These are phyloP conservation scores for Pseudorhiza aurosa DNA, from an alignment of 30 jellyfish, hydroid and myxozoan species.

Conservation along the genomic window DNA sequence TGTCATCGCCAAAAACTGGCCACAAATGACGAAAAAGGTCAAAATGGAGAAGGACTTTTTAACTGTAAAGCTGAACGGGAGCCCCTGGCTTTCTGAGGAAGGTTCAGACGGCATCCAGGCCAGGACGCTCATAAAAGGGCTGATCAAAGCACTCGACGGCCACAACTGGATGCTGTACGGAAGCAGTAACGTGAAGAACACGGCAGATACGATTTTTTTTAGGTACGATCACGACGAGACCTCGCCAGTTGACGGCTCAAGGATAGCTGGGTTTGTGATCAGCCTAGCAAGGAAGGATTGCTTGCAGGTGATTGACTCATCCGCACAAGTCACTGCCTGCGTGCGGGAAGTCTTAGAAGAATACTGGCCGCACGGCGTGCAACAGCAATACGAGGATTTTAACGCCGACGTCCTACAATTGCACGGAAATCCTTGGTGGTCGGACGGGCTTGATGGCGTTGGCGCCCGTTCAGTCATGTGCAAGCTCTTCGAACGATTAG, in stretches of 20 bases:
- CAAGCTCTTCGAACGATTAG: slow-evolving; percentile 47
- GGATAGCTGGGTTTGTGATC: slow-evolving; percentile 40
- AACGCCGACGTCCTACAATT: slow-evolving; percentile 68
- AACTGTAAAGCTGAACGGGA: slow-evolving; percentile 58
- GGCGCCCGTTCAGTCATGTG: slow-evolving; percentile 49
- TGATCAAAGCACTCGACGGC: slow-evolving; percentile 30
- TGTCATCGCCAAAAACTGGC: slow-evolving; percentile 38
- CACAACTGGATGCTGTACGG: slow-evolving; percentile 59
- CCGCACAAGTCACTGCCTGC: slow-evolving; percentile 15
- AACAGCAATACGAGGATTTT: slow-evolving; percentile 45
- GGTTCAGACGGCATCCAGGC: slow-evolving; percentile 42
- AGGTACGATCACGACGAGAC: slow-evolving; percentile 46
- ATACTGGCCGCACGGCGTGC: slow-evolving; percentile 73
- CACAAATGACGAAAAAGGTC: slow-evolving; percentile 5
- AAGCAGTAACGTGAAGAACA: slow-evolving; percentile 19
- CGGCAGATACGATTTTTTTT: slow-evolving; percentile 54
- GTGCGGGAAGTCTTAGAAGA: slow-evolving; percentile 26
- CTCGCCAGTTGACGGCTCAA: slow-evolving; percentile 39
- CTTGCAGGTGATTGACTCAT: slow-evolving; percentile 57
- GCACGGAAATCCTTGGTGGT: slow-evolving; percentile 86
- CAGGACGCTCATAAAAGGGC: slow-evolving; percentile 34
- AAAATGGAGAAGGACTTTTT: slow-evolving; percentile 6
- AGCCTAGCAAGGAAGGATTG: slow-evolving; percentile 63
- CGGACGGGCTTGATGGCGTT: slow-evolving; percentile 61
- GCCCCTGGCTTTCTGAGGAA: slow-evolving; percentile 71